phyloP scores from a whole-genome alignment of 37 sponge, comb jelly and placozoan species.

The Halichondria panicea region DNA sequence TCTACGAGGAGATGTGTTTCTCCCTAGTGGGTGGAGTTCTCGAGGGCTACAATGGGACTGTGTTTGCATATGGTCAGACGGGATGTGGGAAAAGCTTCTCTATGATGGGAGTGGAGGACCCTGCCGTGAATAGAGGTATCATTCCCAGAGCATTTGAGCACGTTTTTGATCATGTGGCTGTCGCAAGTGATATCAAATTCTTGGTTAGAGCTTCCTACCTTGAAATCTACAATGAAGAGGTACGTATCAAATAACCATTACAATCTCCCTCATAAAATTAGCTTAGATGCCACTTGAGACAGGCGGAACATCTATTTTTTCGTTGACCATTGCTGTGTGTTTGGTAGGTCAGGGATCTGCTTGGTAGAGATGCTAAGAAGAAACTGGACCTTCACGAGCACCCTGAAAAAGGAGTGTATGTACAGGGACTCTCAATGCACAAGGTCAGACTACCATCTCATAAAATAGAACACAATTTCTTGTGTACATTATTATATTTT shows the following conservation, averaged over 20 bases:
- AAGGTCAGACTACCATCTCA: constrained; percentile 29
- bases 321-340: background rate
- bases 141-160: constrained; percentile 95
- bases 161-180: constrained; percentile 86
- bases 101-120: constrained; percentile 90
- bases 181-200: constrained; percentile 67
- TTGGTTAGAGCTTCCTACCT: constrained; percentile 88
- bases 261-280: background rate
- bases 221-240: constrained; percentile 98
- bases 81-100: constrained; percentile 97
- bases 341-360: constrained; percentile 69
- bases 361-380: constrained; percentile 80
- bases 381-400: constrained; percentile 91
- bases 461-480: background rate
- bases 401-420: constrained; percentile 91
- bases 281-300: too few species aligned
- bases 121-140: constrained; percentile 81
- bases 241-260: constrained; percentile 7
- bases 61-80: constrained; percentile 99
- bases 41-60: constrained; percentile 93
- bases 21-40: constrained; percentile 91
- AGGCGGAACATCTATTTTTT: too few species aligned
- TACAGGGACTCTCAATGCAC: constrained; percentile 78
- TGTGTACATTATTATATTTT: background rate
- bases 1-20: constrained; percentile 94